Base-by-base conservation (phyloP, 2,797 vertebrate species). In the Sebastes minor region DNA sequence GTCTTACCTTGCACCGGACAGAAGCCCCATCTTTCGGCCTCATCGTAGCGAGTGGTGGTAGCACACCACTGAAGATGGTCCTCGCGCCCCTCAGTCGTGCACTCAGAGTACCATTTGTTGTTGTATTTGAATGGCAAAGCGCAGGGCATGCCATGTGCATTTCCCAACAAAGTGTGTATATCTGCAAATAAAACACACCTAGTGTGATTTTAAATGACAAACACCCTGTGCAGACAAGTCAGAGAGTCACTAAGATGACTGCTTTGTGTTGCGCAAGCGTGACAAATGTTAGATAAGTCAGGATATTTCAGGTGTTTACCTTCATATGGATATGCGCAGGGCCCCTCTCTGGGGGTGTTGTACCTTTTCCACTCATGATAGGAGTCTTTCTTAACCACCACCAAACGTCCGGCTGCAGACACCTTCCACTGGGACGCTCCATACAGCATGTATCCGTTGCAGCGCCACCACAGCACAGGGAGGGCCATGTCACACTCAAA, bases 121-220 rank as follows among this genome's bases (percentile, higher is more conserved):
- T 97, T 97, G 91, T 97, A 99, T 83, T 96, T 97, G 87, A 99
- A 99, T 16, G 98, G 98, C 68, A 99, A 95, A 80, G 96, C 77
- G 0, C 98, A 99, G 0, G 98, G 97, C 86, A 94, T 95, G 52
- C 97, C 97, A 0, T 96, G 95, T 55, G 96, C 95, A 64, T 98
- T 99, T 59, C 98, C 98, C 84, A 95, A 82, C 72, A 97, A 89
- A 20, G 97, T 97, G 78, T 98, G 96, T 32, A 95, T 96, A 90
- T 97, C 97, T 98, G 92, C 7, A 90, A 91, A 69, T 71, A 80
- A 85, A 61, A 76, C 32, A 88, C 57, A 71, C 2, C 2, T 8
- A 12, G 32, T 12, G 13, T 38, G 9, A 78, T 42, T 30, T 57
- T 2, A 27, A 13, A 3, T 35, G 1, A 57, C 49, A 59, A 38